These are phyloP conservation scores for Mythimna lalbum DNA, from an alignment of 2,888 invertebrate species.

Conservation along the genomic window DNA sequence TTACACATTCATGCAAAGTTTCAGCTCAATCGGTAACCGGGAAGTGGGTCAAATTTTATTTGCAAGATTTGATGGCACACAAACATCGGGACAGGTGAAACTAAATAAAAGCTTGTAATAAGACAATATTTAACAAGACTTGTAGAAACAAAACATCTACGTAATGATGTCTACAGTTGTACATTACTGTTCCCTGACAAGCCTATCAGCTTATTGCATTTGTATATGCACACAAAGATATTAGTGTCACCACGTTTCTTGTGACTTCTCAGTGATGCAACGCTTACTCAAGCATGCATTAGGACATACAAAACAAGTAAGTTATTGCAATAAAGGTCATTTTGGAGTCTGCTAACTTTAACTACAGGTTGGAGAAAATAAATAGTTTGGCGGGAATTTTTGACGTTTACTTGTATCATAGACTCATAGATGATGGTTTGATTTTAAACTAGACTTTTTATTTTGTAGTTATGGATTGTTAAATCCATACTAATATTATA, in stretches of 20 bases:
- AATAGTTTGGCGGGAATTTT: background rate
- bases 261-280: slow-evolving; percentile 21
- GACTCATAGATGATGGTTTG: too few relatives aligned
- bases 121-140: too few relatives aligned
- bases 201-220: slow-evolving; percentile 22
- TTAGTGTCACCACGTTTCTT: slow-evolving; percentile 36
- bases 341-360: background rate
- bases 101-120: too few relatives aligned
- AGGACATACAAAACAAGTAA: slow-evolving; percentile 24
- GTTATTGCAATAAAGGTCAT: slow-evolving; percentile 11
- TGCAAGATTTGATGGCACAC: too few relatives aligned
- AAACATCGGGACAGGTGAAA: too few relatives aligned
- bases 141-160: too few relatives aligned
- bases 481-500: too few relatives aligned
- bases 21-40: too few relatives aligned
- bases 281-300: slow-evolving; percentile 34
- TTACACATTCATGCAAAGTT: too few relatives aligned
- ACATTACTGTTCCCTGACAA: background rate
- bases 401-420: background rate
- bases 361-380: background rate
- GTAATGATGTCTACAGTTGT: background rate
- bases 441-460: too few relatives aligned
- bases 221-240: slow-evolving; percentile 20
- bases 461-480: too few relatives aligned
- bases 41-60: too few relatives aligned